Percentiles rank a stretch among this genome's conserved stretches.
These are phyloP conservation scores for Alauda arvensis DNA, from an alignment of 2,797 vertebrate species.

Conservation along the genomic window DNA sequence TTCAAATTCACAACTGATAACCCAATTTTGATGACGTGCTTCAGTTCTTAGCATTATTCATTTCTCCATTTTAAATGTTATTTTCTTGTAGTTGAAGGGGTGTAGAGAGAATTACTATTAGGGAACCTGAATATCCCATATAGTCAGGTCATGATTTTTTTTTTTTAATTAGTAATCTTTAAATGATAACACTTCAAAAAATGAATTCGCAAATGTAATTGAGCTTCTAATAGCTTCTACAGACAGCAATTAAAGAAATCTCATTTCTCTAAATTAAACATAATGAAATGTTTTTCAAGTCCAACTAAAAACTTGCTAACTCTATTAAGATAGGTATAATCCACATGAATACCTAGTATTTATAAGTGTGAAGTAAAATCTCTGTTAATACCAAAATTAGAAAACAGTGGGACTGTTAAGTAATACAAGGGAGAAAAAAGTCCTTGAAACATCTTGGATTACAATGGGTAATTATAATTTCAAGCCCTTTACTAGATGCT, in stretches of 20 bases:
- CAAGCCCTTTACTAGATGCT: neutral
- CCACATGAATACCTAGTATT: constrained; percentile 29
- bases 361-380: constrained; percentile 11
- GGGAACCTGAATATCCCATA: neutral
- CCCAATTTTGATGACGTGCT: neutral
- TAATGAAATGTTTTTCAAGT: constrained; percentile 73
- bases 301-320: constrained; percentile 71
- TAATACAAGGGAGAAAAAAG: neutral
- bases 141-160: constrained; percentile 46
- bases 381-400: constrained; percentile 24
- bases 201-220: constrained; percentile 71
- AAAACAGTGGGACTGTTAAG: constrained; percentile 4
- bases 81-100: neutral
- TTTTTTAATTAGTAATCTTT: constrained; percentile 48
- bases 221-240: constrained; percentile 73
- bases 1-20: constrained; percentile 9
- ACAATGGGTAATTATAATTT: constrained; percentile 19
- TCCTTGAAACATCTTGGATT: neutral
- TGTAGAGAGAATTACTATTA: neutral
- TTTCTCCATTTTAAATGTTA: neutral
- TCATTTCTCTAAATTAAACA: constrained; percentile 75
- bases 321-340: constrained; percentile 52
- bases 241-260: constrained; percentile 74
- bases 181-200: constrained; percentile 67
- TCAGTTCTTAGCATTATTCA: constrained; percentile 23